Conservation (phyloP, 2,888 invertebrate genomes). For the Apotomis turbidana region DNA sequence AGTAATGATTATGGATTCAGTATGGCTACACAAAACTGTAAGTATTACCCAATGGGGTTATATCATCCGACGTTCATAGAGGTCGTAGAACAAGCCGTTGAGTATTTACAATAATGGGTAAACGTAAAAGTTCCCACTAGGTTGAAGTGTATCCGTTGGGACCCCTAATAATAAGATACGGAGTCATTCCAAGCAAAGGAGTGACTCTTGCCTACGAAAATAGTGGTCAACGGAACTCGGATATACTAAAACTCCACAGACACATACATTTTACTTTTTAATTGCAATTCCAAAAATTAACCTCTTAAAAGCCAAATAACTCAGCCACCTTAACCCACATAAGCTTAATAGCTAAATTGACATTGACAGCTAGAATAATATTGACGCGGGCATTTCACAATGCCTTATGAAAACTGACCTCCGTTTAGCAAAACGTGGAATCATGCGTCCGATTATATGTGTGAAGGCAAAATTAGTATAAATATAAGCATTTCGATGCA, state of each 20-base stretch:
- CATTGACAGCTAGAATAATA: conserved; percentile 53
- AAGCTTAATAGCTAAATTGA: conserved; percentile 49
- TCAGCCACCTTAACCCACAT: conserved; percentile 51
- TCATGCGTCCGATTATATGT: conserved; percentile 13
- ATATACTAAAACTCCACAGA: background rate
- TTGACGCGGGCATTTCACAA: conserved; percentile 57
- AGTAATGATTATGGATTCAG: too few species aligned
- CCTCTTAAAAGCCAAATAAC: background rate
- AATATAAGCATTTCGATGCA: conserved; percentile 18
- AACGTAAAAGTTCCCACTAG: too few species aligned
- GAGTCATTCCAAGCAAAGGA: too few species aligned
- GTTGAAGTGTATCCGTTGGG: too few species aligned
- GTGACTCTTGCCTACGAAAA: too few species aligned
- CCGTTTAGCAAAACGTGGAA: conserved; percentile 43
- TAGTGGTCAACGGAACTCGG: background rate
- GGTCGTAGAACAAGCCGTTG: too few species aligned
- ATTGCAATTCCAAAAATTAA: conserved; percentile 11
- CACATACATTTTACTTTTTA: background rate
- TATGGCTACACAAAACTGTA: too few species aligned
- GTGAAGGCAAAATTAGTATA: conserved; percentile 24
- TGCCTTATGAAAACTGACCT: conserved; percentile 57
- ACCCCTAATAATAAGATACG: too few species aligned
- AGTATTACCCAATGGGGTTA: too few species aligned
- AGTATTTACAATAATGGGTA: too few species aligned
- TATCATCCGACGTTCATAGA: too few species aligned